phyloP scores from a whole-genome alignment of 2,888 invertebrate species.

The Andrena bucephala region DNA sequence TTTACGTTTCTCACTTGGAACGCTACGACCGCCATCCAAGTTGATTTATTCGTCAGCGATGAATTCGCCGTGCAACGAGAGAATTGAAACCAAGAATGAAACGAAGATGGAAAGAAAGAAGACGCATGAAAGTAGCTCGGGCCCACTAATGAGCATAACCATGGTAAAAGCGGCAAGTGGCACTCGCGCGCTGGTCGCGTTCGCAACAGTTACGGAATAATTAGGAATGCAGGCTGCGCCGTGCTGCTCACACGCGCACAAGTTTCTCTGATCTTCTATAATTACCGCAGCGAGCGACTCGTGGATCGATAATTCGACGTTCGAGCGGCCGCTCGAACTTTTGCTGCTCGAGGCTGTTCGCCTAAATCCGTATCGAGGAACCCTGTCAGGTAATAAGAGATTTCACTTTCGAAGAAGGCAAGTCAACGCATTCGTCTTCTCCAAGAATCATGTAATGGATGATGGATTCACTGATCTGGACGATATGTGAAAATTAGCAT shows the following conservation, averaged over 20 bases:
- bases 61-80: conserved; percentile 4
- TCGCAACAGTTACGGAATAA: conserved; percentile 47
- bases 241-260: conserved; percentile 3
- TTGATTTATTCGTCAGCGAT: conserved; percentile 7
- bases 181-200: conserved; percentile 10
- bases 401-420: background rate
- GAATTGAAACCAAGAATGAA: conserved; percentile 12
- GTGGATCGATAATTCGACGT: conserved; percentile 14
- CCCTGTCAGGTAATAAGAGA: background rate
- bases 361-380: background rate
- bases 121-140: conserved; percentile 34
- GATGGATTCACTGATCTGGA: too few species aligned
- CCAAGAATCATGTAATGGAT: too few species aligned
- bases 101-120: background rate
- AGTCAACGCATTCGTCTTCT: background rate
- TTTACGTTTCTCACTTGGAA: background rate
- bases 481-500: too few species aligned
- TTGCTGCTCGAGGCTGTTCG: conserved; percentile 2
- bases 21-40: background rate
- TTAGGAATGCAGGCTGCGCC: conserved; percentile 29
- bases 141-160: conserved; percentile 33
- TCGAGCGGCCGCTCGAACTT: conserved; percentile 15
- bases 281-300: conserved; percentile 26
- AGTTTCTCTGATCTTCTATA: conserved; percentile 44
- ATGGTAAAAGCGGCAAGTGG: conserved; percentile 28